Conservation (phyloP, 2,113 vertebrate species). For the Osmerus eperlanus region DNA sequence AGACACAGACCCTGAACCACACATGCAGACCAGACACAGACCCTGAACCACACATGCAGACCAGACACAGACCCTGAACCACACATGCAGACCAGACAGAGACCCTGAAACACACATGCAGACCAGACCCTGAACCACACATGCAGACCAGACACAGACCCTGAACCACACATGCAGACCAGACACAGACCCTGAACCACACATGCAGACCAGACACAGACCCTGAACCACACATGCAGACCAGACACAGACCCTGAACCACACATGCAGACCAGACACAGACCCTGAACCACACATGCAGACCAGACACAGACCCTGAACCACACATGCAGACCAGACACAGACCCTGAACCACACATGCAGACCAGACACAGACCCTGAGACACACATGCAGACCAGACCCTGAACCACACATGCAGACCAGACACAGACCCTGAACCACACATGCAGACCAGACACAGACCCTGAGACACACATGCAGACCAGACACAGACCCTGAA, state of each 20-base stretch:
- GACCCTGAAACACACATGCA: conserved; percentile 8
- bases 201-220: too few species aligned
- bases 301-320: conserved; percentile 1
- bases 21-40: too few species aligned
- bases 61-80: conserved; percentile 5
- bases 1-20: too few species aligned
- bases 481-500: too few species aligned
- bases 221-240: too few species aligned
- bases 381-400: too few species aligned
- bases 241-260: conserved; percentile 5
- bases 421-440: too few species aligned
- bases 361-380: too few species aligned
- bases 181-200: too few species aligned
- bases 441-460: too few species aligned
- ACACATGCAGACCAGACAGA: conserved; percentile 6
- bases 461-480: conserved; percentile 10
- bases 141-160: neutral
- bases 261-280: conserved; percentile 8
- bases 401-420: too few species aligned
- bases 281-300: conserved; percentile 8
- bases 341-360: conserved; percentile 10
- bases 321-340: neutral
- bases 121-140: conserved; percentile 10
- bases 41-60: too few species aligned
- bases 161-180: conserved; percentile 5